phyloP scores from a whole-genome alignment of 2,797 vertebrate species.

The Mormyrops attenuatus region DNA sequence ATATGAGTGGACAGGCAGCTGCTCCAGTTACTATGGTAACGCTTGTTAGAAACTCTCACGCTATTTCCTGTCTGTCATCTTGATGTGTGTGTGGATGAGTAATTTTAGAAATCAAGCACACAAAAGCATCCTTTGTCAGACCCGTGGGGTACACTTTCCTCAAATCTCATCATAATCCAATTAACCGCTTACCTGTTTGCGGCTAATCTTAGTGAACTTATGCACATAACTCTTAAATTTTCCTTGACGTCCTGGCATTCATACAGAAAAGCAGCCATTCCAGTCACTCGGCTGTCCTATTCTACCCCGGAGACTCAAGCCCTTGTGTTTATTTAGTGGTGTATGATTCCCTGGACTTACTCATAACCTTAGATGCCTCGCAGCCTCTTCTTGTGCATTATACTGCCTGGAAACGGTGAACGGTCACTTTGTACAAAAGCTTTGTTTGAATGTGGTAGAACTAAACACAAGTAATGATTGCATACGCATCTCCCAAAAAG shows the following conservation, averaged over 20 bases:
- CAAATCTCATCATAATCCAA: not conserved
- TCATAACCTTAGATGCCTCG: not conserved
- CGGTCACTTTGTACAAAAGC: not conserved
- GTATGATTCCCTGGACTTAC: not conserved
- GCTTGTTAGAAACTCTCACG: conserved; percentile 18
- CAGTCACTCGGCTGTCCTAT: not conserved
- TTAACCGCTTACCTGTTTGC: not conserved
- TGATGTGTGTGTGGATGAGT: not conserved
- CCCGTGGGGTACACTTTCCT: not conserved
- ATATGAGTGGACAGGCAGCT: conserved; percentile 21
- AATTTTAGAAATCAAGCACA: not conserved
- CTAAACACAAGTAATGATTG: not conserved
- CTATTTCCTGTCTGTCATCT: conserved; percentile 17
- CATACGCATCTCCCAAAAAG: not conserved
- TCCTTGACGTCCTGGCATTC: not conserved
- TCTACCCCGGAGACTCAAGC: no score
- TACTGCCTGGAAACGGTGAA: not conserved
- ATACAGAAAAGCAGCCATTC: not conserved
- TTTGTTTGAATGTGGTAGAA: not conserved
- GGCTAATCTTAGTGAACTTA: not conserved
- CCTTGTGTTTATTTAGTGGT: not conserved
- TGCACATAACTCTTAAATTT: not conserved
- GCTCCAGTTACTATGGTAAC: conserved; percentile 18
- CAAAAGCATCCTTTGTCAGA: not conserved
- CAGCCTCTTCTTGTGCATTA: not conserved